phyloP scores from a whole-genome alignment of 1,140 invertebrate species.

The Cyclina sinensis region DNA sequence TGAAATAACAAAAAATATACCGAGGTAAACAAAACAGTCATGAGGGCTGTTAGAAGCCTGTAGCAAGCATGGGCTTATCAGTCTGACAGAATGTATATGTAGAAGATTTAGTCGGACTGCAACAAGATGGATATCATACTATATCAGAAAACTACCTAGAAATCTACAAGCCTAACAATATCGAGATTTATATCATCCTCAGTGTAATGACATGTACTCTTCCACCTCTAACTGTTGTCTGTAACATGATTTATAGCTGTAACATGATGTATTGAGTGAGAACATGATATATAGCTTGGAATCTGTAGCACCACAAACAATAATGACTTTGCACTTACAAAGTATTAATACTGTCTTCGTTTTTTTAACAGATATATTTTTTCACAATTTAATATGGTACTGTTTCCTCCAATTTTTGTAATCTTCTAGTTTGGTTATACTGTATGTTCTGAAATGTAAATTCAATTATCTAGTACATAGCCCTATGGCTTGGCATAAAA shows the following conservation, averaged over 20 bases:
- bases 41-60: not conserved
- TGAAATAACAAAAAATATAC: too few species aligned
- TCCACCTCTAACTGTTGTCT: not conserved
- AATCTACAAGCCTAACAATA: not conserved
- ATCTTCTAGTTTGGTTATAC: too few species aligned
- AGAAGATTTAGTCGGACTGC: not conserved
- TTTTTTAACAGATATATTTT: too few species aligned
- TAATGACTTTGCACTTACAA: too few species aligned
- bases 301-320: too few species aligned
- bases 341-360: too few species aligned
- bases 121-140: not conserved
- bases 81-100: constrained; percentile 13
- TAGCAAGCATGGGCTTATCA: not conserved
- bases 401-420: too few species aligned
- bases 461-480: too few species aligned
- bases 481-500: too few species aligned
- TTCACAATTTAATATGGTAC: too few species aligned
- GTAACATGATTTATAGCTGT: not conserved
- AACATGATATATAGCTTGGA: not conserved
- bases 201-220: not conserved
- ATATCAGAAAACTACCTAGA: constrained; percentile 18
- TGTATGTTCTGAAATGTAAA: too few species aligned
- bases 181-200: not conserved
- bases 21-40: too few species aligned
- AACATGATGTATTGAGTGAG: not conserved